Base-by-base conservation (phyloP, 2,797 vertebrate genomes). In the Falco rusticolus region DNA sequence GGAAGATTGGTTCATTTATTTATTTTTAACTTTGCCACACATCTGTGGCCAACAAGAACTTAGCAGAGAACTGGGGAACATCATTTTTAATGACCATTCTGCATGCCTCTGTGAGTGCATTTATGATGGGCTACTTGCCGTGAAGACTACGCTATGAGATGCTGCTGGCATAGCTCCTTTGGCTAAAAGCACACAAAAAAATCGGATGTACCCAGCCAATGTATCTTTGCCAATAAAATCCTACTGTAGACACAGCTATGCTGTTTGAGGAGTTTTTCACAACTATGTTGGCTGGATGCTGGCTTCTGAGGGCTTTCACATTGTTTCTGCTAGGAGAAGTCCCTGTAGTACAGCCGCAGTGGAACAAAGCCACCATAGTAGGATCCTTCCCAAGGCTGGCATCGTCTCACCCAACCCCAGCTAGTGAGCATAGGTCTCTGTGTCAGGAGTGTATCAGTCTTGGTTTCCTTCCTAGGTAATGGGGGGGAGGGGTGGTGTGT, bases 81-180 rank as follows among this genome's bases (percentile, higher is more conserved):
- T 91, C 60, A 87, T 85, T 95, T 94, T 83, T 85, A 93, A 96
- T 91, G 87, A 85, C 81, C 71, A 18, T 74, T 64, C 53, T 68
- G 31, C 0, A 0, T 64, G 84, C 48, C n/a, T 92, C 63, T 69
- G 17, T 25, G 53, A 92, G n/a, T 68, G 41, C 64, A 57, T 93
- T 75, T 29, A 5, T 47, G 60, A 85, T n/a, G 45, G 78, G 53
- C 70, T 87, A 69, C 92, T 95, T 84, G 70, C 39, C 0, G 8
- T 60, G 78, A 84, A 96, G 89, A 57, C 70, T 89, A 56, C 47
- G 75, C 78, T 89, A 16, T 43, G 77, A 92, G 92, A 92, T 74
- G 59, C 10, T 84, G 63, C 66, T 97, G 88, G 83, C 86, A 82
- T 43, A 72, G 43, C 8, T 95, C 65, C 76, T 76, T 84, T 84